These are phyloP conservation scores for Stenoptilia bipunctidactyla DNA, from an alignment of 2,888 invertebrate species.

Conservation along the genomic window DNA sequence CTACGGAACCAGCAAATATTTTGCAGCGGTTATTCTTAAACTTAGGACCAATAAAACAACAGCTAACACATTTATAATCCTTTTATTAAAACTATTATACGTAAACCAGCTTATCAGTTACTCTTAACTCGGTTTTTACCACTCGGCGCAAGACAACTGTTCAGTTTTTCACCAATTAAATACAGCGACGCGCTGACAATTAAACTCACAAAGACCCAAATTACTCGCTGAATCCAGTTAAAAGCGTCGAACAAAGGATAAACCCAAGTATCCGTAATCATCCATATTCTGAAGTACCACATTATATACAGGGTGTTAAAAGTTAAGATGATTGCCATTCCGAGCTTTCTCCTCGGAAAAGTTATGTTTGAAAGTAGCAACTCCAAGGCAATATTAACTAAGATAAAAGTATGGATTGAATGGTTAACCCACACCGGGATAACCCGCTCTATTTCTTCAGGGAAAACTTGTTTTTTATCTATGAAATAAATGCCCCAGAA, in stretches of 20 bases:
- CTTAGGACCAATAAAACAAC: no score
- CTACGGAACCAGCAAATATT: no score
- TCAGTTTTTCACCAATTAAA: slow-evolving; percentile 78
- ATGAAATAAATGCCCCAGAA: slow-evolving; percentile 90
- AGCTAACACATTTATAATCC: no score
- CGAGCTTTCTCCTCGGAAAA: slow-evolving; percentile 77
- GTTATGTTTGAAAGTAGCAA: slow-evolving; percentile 76
- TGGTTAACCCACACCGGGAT: slow-evolving; percentile 93
- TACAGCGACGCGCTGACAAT: slow-evolving; percentile 73
- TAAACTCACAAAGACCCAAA: slow-evolving; percentile 76
- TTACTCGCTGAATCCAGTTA: slow-evolving; percentile 74
- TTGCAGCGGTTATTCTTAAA: no score
- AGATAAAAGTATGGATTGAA: slow-evolving; percentile 85
- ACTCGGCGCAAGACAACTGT: slow-evolving; percentile 42
- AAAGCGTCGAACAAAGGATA: slow-evolving; percentile 88
- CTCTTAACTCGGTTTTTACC: no score
- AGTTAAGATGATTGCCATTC: slow-evolving; percentile 63
- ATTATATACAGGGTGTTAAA: slow-evolving; percentile 76
- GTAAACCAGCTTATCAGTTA: no score
- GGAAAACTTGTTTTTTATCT: slow-evolving; percentile 90
- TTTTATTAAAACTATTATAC: no score
- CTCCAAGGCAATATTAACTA: slow-evolving; percentile 82
- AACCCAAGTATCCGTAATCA: slow-evolving; percentile 84
- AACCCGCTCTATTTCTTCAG: slow-evolving; percentile 80
- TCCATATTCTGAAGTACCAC: slow-evolving; percentile 80